These are phyloP conservation scores for Apis dorsata DNA, from an alignment of 1,140 invertebrate genomes.

Conservation along the genomic window DNA sequence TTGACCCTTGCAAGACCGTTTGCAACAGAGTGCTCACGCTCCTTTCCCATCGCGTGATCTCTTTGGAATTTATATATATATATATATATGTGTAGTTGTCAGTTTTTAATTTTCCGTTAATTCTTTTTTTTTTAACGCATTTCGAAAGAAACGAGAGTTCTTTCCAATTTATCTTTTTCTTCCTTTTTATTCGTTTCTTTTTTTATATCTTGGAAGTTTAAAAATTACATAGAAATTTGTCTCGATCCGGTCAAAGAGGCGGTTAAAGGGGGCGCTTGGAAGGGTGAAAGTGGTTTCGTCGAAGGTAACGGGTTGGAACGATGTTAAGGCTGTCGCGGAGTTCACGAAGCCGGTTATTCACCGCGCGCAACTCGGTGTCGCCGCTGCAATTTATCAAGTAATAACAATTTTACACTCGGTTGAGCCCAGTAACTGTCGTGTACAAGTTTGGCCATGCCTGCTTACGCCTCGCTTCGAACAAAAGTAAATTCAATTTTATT, in stretches of 20 bases:
- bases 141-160: too few species aligned
- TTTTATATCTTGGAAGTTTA: too few species aligned
- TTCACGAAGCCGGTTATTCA: conserved; percentile 20
- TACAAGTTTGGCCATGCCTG: not conserved
- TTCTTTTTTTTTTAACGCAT: too few species aligned
- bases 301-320: conserved; percentile 14
- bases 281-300: conserved; percentile 27
- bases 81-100: too few species aligned
- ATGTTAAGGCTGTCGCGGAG: conserved; percentile 1
- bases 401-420: conserved; percentile 24
- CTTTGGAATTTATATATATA: too few species aligned
- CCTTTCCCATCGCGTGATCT: too few species aligned
- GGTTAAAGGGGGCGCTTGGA: not conserved
- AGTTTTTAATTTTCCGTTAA: too few species aligned
- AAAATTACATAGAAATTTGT: not conserved
- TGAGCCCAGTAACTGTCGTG: not conserved
- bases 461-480: too few species aligned
- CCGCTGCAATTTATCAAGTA: conserved; percentile 1
- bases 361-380: not conserved
- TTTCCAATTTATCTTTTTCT: too few species aligned
- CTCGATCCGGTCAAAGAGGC: not conserved
- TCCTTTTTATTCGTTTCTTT: too few species aligned
- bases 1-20: not conserved
- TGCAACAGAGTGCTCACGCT: too few species aligned
- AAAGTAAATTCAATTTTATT: too few species aligned